Evolutionary conservation across 2,113 vertebrate genomes (phyloP).

Genomic region (Panthera tigris): DNA sequence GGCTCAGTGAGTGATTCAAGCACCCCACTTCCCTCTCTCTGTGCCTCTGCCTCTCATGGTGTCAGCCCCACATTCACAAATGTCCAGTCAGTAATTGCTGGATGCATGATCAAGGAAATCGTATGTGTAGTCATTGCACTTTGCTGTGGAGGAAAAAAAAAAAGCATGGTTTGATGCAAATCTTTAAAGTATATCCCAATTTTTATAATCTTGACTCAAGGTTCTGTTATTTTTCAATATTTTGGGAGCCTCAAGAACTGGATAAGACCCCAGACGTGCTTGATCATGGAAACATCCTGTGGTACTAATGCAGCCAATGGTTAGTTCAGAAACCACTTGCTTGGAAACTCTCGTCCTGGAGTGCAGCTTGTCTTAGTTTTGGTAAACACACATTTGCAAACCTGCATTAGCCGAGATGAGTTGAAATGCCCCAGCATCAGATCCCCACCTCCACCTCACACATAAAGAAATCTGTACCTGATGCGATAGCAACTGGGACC

Average conservation of each 20-base stretch:
- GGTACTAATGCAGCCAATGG: accelerated
- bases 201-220: background rate
- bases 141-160: background rate
- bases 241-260: background rate
- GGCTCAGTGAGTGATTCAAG: accelerated
- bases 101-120: accelerated
- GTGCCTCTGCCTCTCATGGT: background rate
- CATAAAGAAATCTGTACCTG: background rate
- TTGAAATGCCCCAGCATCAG: background rate
- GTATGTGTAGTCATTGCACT: no score
- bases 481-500: background rate
- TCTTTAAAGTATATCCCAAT: background rate
- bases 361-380: background rate
- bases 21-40: background rate
- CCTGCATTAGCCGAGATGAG: accelerated
- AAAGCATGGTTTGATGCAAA: background rate
- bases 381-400: background rate
- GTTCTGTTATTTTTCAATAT: background rate
- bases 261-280: background rate
- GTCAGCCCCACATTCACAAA: background rate
- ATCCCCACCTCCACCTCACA: background rate
- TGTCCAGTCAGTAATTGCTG: no score
- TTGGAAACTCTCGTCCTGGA: background rate
- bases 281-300: no score
- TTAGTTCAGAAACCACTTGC: background rate